Evolutionary conservation across 1,140 invertebrate genomes (phyloP).

Genomic region (Drosophila neocordata): DNA sequence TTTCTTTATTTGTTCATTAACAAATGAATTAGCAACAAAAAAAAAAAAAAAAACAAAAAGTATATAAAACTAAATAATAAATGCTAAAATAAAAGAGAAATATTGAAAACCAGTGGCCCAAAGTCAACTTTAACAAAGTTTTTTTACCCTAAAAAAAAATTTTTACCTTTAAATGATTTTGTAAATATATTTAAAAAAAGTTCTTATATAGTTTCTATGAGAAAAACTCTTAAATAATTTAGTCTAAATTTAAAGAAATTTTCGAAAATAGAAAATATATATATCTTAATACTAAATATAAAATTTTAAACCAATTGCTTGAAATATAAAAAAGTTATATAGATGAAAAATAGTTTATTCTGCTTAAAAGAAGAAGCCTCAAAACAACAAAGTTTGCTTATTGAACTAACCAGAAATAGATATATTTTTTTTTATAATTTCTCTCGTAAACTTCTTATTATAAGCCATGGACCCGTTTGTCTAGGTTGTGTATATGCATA

Average conservation of each 20-base stretch:
- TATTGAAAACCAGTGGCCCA: neutral
- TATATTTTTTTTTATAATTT: neutral
- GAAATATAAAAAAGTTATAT: too few relatives aligned
- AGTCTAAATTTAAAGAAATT: too few relatives aligned
- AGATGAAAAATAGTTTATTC: too few relatives aligned
- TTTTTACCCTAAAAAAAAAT: neutral
- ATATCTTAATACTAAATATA: too few relatives aligned
- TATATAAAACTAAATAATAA: conserved; percentile 5
- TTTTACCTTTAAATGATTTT: too few relatives aligned
- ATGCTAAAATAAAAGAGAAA: conserved; percentile 21
- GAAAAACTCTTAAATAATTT: neutral
- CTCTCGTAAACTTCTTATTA: neutral
- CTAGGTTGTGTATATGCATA: neutral
- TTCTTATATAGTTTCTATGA: too few relatives aligned
- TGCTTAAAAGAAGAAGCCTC: too few relatives aligned
- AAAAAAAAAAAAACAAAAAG: conserved; percentile 32
- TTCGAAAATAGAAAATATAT: too few relatives aligned
- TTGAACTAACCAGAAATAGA: neutral
- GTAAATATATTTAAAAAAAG: too few relatives aligned
- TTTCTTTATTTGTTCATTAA: conserved; percentile 62
- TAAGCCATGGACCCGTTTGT: neutral
- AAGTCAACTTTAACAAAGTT: neutral
- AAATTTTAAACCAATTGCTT: too few relatives aligned
- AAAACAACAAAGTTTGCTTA: too few relatives aligned
- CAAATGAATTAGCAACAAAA: conserved; percentile 69